phyloP scores from a whole-genome alignment of 2,797 vertebrate species.

The Cirrhinus mrigala region DNA sequence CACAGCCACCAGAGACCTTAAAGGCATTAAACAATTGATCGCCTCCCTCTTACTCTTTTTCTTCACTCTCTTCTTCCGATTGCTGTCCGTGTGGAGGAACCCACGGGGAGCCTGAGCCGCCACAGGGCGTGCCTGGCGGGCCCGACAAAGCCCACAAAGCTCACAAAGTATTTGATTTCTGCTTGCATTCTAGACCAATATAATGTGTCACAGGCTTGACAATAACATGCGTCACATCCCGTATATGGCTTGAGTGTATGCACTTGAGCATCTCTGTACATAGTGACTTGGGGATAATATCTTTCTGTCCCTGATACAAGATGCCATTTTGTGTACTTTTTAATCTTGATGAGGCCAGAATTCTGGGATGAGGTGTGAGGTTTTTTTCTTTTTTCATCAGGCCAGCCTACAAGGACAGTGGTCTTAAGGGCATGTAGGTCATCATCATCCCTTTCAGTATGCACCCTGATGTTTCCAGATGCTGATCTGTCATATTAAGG shows the following conservation, averaged over 20 bases:
- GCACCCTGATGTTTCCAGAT: background rate
- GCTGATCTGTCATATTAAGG: conserved; percentile 32
- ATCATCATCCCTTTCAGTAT: conserved; percentile 34
- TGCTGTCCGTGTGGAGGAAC: too few species aligned
- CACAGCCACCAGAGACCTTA: too few species aligned
- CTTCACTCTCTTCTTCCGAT: too few species aligned
- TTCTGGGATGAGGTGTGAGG: conserved; percentile 8
- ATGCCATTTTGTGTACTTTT: conserved; percentile 40
- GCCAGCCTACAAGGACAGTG: too few species aligned
- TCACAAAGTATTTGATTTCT: conserved; percentile 48
- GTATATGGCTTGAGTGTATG: conserved; percentile 38
- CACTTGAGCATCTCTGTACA: conserved; percentile 25
- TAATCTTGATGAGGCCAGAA: conserved; percentile 26
- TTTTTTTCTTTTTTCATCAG: conserved; percentile 12
- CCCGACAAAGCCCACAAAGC: too few species aligned
- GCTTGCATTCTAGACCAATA: conserved; percentile 46
- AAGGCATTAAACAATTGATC: too few species aligned
- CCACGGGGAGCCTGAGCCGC: too few species aligned
- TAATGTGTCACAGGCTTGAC: conserved; percentile 21
- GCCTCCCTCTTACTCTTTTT: too few species aligned
- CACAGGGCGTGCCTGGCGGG: too few species aligned
- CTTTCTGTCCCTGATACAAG: conserved; percentile 36
- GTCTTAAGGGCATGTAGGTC: conserved; percentile 6
- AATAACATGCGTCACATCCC: conserved; percentile 43
- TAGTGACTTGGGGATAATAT: too few species aligned